These are phyloP conservation scores for Sitta carolinensis DNA, from an alignment of 2,797 vertebrate genomes.

Conservation along the genomic window DNA sequence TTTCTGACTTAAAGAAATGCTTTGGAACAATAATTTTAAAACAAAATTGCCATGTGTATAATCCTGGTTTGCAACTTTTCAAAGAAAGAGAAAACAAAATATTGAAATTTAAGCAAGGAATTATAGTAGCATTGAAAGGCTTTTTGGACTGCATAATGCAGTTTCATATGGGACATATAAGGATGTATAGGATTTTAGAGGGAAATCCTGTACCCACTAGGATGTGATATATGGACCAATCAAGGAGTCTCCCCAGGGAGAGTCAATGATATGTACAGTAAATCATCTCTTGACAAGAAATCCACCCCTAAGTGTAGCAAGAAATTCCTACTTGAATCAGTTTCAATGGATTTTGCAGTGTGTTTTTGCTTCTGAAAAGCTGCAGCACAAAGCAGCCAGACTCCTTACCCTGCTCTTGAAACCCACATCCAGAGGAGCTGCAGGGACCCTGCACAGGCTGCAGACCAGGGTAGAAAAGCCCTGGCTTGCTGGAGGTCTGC, in stretches of 20 bases:
- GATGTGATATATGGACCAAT: neutral
- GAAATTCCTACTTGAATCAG: neutral
- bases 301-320: neutral
- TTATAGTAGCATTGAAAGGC: neutral
- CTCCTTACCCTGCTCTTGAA: neutral
- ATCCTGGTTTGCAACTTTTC: neutral
- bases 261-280: accelerated
- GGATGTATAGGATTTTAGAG: neutral
- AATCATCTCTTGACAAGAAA: neutral
- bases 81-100: neutral
- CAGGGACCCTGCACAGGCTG: neutral
- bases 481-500: neutral
- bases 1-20: neutral
- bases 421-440: neutral
- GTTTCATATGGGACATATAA: neutral
- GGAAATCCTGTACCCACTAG: neutral
- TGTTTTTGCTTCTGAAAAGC: neutral
- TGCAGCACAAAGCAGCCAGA: neutral
- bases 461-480: neutral
- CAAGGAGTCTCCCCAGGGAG: neutral
- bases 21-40: neutral
- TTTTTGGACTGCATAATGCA: neutral
- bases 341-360: neutral
- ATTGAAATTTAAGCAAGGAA: neutral
- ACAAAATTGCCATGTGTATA: neutral